Percentiles rank a stretch among this genome's conserved stretches.
These are phyloP conservation scores for Mastomys coucha DNA, from an alignment of 2,113 vertebrate genomes.

Conservation along the genomic window DNA sequence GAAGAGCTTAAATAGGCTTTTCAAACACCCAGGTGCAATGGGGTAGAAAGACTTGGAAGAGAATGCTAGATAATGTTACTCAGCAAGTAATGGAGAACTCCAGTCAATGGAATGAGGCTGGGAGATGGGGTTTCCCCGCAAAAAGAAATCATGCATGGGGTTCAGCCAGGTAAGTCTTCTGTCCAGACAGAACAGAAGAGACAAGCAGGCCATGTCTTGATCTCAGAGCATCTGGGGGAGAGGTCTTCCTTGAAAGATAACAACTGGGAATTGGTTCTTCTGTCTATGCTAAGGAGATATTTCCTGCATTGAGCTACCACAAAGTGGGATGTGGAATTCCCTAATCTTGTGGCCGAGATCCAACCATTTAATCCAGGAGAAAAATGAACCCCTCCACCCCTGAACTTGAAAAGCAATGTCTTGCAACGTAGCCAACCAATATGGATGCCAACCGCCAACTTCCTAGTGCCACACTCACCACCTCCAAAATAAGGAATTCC, in stretches of 20 bases:
- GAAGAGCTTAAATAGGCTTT: not conserved
- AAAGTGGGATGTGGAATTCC: rapidly evolving
- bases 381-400: not conserved
- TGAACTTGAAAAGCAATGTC: not conserved
- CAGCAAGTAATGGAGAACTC: not conserved
- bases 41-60: no score
- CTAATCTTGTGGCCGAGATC: not conserved
- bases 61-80: not conserved
- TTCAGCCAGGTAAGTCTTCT: not conserved
- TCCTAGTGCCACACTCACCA: not conserved
- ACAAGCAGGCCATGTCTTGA: not conserved
- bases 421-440: not conserved
- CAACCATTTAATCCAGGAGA: not conserved
- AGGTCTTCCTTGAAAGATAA: not conserved
- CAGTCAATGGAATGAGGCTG: not conserved
- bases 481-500: not conserved
- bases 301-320: not conserved
- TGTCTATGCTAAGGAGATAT: not conserved
- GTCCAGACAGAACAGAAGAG: not conserved
- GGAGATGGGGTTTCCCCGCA: not conserved
- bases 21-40: not conserved
- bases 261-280: not conserved
- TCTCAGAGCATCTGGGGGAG: not conserved
- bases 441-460: not conserved
- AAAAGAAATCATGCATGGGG: not conserved